Evolutionary conservation across 2,797 vertebrate genomes (phyloP).

Genomic region (Acrossocheilus fasciatus): DNA sequence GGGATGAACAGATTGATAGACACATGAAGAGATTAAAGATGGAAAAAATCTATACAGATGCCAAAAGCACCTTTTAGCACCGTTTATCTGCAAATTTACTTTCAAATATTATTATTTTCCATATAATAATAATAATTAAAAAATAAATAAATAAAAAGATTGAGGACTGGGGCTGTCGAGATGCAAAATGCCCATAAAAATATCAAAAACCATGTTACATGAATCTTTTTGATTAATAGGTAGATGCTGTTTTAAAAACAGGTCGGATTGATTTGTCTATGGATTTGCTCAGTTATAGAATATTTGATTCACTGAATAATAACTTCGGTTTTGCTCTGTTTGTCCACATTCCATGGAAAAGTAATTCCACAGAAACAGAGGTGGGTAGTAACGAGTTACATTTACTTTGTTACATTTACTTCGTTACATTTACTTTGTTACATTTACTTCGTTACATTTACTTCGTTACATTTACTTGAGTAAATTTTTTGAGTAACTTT

Average conservation of each 20-base stretch:
- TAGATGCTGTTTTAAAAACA: too few species aligned
- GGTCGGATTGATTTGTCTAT: background rate
- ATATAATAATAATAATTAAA: background rate
- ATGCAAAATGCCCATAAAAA: background rate
- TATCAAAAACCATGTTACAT: background rate
- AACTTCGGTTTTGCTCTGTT: background rate
- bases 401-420: too few species aligned
- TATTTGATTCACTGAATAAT: background rate
- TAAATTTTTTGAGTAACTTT: too few species aligned
- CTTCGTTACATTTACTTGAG: too few species aligned
- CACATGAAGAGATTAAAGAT: background rate
- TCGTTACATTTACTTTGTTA: too few species aligned
- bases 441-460: too few species aligned
- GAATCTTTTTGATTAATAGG: too few species aligned
- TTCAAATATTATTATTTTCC: background rate
- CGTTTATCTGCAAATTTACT: background rate
- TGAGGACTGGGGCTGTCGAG: background rate
- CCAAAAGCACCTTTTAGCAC: background rate
- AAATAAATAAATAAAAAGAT: background rate
- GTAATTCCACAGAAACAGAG: background rate
- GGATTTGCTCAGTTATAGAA: background rate
- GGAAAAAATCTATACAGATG: background rate
- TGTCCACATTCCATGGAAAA: background rate
- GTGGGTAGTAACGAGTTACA: too few species aligned
- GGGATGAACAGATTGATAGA: background rate